Evolutionary conservation across 1,140 invertebrate genomes (phyloP), one percentile per base, ranked within the genome.

Genomic region (Orius insidiosus): DNA sequence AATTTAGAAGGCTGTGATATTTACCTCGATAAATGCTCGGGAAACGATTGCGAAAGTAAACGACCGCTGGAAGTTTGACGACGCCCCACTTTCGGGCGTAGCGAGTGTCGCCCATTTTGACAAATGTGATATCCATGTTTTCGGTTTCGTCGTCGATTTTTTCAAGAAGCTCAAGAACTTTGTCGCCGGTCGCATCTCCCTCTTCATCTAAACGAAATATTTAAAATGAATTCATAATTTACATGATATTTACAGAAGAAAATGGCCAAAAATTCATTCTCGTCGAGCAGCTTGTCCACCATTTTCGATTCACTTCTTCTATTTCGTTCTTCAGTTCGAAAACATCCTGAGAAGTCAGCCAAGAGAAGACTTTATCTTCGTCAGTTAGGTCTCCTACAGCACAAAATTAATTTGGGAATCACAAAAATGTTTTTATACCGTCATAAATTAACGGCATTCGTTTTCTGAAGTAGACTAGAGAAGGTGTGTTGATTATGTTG

Each of bases 281-380:
- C 88, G 53, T 93, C 87, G 1, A 95, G 64, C 2, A 93, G 62
- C 64, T 94, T 94, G 53, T 93, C 86, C 37, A 95, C 64, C 88
- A 95, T 93, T 65, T 92, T 89, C 81, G 75, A 60, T 93, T 94
- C 1, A 94, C 87, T 63, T 93, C 87, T 63, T 93, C 89, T 57
- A 95, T 94, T 73, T 94, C 88, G 61, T 92, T 90, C 68, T 90
- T 89, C 31, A 93, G 81, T 66, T 93, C 86, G 65, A 95, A 92
- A 15, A 90, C 85, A 62, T 95, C 88, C 60, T 92, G 85, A 9
- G 85, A 89, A 7, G 88, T 93, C 9, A 94, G 63, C 88, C 88
- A 95, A 48, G 77, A 71, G 1, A 90, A 64, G 18, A 93, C 75
- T 59, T 76, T 82, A 38, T 88, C 84, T 40, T 85, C 82, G 61